A percentile compares a stretch with the other conserved stretches of the same genome.
Conservation (phyloP, 2,888 invertebrate species). For the Spodoptera picta region DNA sequence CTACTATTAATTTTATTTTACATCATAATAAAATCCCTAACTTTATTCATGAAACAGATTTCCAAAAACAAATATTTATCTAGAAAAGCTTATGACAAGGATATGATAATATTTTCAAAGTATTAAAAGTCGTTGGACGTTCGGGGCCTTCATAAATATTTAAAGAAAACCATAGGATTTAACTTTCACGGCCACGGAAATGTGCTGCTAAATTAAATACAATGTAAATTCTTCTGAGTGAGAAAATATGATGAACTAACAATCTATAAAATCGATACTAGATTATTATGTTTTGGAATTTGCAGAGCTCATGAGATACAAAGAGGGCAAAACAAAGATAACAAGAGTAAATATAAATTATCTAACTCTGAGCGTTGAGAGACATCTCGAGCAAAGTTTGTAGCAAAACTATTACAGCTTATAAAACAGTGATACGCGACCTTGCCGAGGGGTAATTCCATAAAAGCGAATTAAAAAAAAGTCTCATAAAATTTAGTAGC, state of each 20-base stretch:
- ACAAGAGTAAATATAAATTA: slow-evolving; percentile 31
- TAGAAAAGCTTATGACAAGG: slow-evolving; percentile 68
- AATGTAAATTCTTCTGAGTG: slow-evolving; percentile 34
- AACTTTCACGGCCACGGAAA: slow-evolving; percentile 72
- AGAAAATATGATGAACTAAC: slow-evolving; percentile 13
- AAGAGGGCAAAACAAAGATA: not conserved
- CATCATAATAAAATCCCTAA: slow-evolving; percentile 50
- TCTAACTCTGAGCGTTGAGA: slow-evolving; percentile 1
- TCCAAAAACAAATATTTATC: slow-evolving; percentile 65
- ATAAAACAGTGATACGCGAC: slow-evolving; percentile 40
- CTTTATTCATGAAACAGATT: slow-evolving; percentile 57
- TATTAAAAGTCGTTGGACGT: slow-evolving; percentile 78
- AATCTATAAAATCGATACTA: slow-evolving; percentile 13
- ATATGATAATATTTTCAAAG: slow-evolving; percentile 77
- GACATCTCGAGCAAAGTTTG: slow-evolving; percentile 21
- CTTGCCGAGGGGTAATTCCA: slow-evolving; percentile 26
- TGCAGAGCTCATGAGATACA: not conserved
- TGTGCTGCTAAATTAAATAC: slow-evolving; percentile 57
- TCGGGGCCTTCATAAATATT: slow-evolving; percentile 80
- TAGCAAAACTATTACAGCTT: slow-evolving; percentile 33
- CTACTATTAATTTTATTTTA: slow-evolving; percentile 26
- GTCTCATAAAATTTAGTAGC: slow-evolving; percentile 34
- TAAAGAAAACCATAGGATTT: slow-evolving; percentile 78
- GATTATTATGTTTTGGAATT: too few relatives aligned
- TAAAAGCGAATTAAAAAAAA: slow-evolving; percentile 30